Percentiles rank a stretch among this genome's conserved stretches.
These are phyloP conservation scores for Caenorhabditis tropicalis DNA, from an alignment of 1,140 invertebrate species.

Conservation along the genomic window DNA sequence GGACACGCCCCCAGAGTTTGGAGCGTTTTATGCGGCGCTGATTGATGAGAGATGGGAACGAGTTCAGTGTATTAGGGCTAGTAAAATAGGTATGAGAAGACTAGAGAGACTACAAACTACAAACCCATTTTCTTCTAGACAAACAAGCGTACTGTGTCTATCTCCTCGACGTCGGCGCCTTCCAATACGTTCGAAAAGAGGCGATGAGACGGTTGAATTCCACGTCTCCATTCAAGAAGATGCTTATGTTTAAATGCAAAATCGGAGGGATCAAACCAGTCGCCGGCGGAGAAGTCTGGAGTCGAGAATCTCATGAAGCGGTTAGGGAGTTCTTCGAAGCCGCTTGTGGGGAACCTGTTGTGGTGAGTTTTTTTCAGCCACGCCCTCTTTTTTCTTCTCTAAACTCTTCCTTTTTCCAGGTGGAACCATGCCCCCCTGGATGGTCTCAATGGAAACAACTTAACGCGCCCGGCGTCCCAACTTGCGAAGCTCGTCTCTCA, in stretches of 20 bases:
- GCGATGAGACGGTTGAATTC: conserved; percentile 48
- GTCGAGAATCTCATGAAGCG: conserved; percentile 47
- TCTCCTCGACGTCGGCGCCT: conserved; percentile 53
- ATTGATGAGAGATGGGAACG: conserved; percentile 52
- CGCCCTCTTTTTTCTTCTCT: too few species aligned
- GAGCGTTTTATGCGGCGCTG: conserved; percentile 44
- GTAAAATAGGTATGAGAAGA: conserved; percentile 45
- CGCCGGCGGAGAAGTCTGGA: conserved; percentile 51
- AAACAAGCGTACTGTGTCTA: conserved; percentile 50
- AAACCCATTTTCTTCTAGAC: conserved; percentile 11
- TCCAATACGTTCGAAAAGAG: conserved; percentile 49
- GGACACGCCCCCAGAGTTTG: not conserved
- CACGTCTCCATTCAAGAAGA: conserved; percentile 53
- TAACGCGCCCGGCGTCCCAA: conserved; percentile 48
- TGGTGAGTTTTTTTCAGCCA: not conserved
- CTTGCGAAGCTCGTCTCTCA: conserved; percentile 46
- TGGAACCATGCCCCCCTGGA: not conserved
- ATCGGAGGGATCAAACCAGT: conserved; percentile 48
- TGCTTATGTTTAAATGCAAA: conserved; percentile 58
- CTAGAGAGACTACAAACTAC: not conserved
- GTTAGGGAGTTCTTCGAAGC: conserved; percentile 55
- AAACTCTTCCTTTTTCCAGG: conserved; percentile 18
- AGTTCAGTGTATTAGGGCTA: conserved; percentile 48
- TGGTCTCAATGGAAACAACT: conserved; percentile 54
- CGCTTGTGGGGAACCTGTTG: conserved; percentile 42